Conservation (phyloP, 2,797 vertebrate species). For the Alfaro cultratus region DNA sequence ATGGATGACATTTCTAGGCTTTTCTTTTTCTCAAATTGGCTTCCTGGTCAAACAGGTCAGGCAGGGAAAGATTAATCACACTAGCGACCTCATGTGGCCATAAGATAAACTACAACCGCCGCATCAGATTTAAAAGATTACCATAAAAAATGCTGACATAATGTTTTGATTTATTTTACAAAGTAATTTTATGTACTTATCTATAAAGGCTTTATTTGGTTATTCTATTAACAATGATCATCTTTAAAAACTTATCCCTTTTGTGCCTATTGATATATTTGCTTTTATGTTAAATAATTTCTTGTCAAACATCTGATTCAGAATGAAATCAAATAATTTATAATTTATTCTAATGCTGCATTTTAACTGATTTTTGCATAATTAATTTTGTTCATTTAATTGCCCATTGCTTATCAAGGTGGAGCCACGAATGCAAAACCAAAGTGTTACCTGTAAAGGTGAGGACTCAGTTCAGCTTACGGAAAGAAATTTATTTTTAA, state of each 20-base stretch:
- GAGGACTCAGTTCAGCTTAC: not conserved
- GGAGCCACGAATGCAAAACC: not conserved
- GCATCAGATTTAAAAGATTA: not conserved
- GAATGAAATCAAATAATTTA: not conserved
- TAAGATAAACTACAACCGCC: not conserved
- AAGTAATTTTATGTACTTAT: not conserved
- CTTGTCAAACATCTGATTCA: not conserved
- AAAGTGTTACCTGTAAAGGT: not conserved
- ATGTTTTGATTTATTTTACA: not conserved
- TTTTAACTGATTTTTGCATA: not conserved
- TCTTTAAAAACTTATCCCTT: not conserved
- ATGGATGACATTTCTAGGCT: not conserved
- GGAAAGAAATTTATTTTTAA: not conserved
- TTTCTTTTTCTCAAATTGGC: not conserved
- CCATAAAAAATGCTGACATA: not conserved
- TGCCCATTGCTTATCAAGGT: too few relatives aligned
- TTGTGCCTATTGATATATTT: not conserved
- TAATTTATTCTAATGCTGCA: not conserved
- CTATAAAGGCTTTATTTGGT: not conserved
- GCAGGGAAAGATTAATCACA: not conserved
- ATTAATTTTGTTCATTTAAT: not conserved
- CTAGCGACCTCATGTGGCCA: constrained; percentile 22
- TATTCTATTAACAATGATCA: not conserved
- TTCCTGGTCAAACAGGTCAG: not conserved
- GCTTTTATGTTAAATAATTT: not conserved